These are phyloP conservation scores for Caranx ignobilis DNA, from an alignment of 2,113 vertebrate genomes.

Conservation along the genomic window DNA sequence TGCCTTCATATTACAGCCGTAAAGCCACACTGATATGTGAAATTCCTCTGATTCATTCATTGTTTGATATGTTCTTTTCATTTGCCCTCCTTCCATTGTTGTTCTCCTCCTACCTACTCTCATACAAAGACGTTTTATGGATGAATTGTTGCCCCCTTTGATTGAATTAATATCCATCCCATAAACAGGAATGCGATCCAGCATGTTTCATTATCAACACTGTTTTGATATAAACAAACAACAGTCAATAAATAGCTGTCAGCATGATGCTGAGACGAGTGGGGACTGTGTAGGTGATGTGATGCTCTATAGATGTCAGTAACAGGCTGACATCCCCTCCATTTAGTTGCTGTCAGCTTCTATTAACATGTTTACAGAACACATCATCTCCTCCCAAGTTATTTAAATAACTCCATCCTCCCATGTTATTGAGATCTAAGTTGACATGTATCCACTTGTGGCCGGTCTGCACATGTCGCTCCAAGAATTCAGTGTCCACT, in stretches of 20 bases:
- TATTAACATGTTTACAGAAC: slow-evolving; percentile 68
- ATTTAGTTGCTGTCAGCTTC: slow-evolving; percentile 67
- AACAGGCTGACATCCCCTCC: slow-evolving; percentile 40
- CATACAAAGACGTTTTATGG: too few relatives aligned
- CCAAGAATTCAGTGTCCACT: slow-evolving; percentile 47
- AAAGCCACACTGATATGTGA: background rate
- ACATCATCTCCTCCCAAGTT: slow-evolving; percentile 53
- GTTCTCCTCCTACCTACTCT: background rate
- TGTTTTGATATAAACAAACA: slow-evolving; percentile 43
- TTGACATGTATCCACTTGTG: slow-evolving; percentile 65
- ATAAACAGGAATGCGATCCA: slow-evolving; percentile 3
- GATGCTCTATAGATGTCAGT: slow-evolving; percentile 61
- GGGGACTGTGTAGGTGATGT: slow-evolving; percentile 62
- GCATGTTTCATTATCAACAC: slow-evolving; percentile 15
- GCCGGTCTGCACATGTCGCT: slow-evolving; percentile 43
- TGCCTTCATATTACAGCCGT: background rate
- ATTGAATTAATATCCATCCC: background rate
- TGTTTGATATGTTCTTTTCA: too few relatives aligned
- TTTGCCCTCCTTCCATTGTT: background rate
- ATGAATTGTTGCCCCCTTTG: background rate
- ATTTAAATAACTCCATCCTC: slow-evolving; percentile 66
- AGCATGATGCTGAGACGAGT: slow-evolving; percentile 22
- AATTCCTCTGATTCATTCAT: background rate
- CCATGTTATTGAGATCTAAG: slow-evolving; percentile 56
- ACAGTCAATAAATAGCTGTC: slow-evolving; percentile 58